Evolutionary conservation across 2,888 invertebrate genomes (phyloP).

Genomic region (Sarcophaga rosellei): DNA sequence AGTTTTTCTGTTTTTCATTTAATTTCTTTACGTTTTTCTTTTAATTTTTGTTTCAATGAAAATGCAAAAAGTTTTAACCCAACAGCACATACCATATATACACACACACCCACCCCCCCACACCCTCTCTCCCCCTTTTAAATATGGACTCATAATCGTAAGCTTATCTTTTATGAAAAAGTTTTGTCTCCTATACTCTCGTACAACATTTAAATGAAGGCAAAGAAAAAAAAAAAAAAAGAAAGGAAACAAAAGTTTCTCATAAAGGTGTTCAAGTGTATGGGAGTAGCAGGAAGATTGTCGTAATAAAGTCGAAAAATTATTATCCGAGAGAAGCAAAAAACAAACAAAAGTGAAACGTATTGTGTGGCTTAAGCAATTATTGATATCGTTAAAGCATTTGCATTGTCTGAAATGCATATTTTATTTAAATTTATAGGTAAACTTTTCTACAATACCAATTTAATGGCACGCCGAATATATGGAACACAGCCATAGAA

Average conservation of each 20-base stretch:
- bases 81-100: too few relatives aligned
- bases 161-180: constrained; percentile 57
- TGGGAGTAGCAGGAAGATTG: too few relatives aligned
- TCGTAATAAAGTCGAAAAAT: constrained; percentile 3
- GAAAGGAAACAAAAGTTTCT: too few relatives aligned
- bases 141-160: constrained; percentile 45
- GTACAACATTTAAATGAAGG: too few relatives aligned
- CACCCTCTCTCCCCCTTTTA: too few relatives aligned
- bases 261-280: too few relatives aligned
- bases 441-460: constrained; percentile 47
- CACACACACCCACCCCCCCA: too few relatives aligned
- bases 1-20: background rate
- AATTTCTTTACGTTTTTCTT: background rate
- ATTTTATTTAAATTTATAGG: constrained; percentile 65
- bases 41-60: background rate
- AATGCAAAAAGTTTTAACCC: constrained; percentile 36
- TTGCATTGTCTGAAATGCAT: constrained; percentile 55
- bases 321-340: background rate
- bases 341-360: background rate
- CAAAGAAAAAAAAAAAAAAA: too few relatives aligned
- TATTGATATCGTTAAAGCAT: constrained; percentile 50
- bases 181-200: background rate
- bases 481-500: constrained; percentile 2
- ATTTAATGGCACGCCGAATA: background rate
- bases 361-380: constrained; percentile 57